Percentiles rank a stretch among this genome's conserved stretches.
phyloP scores from a whole-genome alignment of 2,113 vertebrate species.

The Thalassoma bifasciatum region DNA sequence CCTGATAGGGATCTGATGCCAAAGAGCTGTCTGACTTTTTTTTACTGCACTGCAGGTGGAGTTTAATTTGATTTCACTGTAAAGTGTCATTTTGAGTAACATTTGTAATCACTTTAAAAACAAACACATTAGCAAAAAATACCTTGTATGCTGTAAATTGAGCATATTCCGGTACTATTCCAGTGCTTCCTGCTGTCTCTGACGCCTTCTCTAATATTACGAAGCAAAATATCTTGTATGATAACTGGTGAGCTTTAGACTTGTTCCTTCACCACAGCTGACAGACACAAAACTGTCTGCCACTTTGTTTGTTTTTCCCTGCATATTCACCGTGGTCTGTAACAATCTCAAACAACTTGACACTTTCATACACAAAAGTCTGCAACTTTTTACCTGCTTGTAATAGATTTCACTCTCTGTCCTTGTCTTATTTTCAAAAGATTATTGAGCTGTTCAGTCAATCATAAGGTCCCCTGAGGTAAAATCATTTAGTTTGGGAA shows the following conservation, averaged over 20 bases:
- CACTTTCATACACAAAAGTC: not conserved
- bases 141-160: too few relatives aligned
- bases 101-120: too few relatives aligned
- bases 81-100: not conserved
- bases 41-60: not conserved
- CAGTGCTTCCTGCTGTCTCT: not conserved
- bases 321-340: not conserved
- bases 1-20: not conserved
- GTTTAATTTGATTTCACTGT: too few relatives aligned
- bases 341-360: not conserved
- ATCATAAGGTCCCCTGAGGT: constrained; percentile 34
- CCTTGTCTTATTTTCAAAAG: too few relatives aligned
- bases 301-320: not conserved
- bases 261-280: not conserved
- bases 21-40: not conserved
- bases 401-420: not conserved
- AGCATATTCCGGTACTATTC: too few relatives aligned
- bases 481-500: constrained; percentile 2
- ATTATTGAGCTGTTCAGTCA: not conserved
- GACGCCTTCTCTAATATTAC: not conserved
- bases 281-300: not conserved
- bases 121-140: too few relatives aligned
- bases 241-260: not conserved
- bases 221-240: not conserved
- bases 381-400: not conserved